These are phyloP conservation scores for western clawed frog (Xenopus tropicalis) DNA, from an alignment of 2,113 vertebrate genomes.

Conservation along the genomic window DNA sequence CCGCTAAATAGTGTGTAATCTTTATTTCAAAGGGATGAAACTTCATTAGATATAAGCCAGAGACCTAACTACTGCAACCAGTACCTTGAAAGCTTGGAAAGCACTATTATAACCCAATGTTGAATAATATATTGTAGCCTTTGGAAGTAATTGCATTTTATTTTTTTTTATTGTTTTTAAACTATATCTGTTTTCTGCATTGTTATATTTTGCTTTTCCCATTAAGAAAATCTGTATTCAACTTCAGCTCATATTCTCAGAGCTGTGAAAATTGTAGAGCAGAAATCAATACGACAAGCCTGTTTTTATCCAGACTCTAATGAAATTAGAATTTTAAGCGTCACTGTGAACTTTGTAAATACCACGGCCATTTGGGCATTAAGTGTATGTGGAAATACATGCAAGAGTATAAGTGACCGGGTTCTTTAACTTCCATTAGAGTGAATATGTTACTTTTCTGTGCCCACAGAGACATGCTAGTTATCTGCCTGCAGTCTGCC, in stretches of 20 bases:
- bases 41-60: not conserved
- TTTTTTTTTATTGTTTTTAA: no score
- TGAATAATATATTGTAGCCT: not conserved
- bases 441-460: no score
- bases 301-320: no score
- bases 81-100: no score
- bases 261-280: conserved; percentile 32
- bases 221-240: conserved; percentile 17
- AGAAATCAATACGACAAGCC: conserved; percentile 17
- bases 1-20: conserved; percentile 12
- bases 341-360: not conserved
- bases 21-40: conserved; percentile 13
- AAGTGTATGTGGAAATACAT: no score
- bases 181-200: not conserved
- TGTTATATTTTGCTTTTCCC: not conserved
- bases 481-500: no score
- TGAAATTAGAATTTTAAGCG: no score
- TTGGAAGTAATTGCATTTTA: not conserved
- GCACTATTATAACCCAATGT: no score
- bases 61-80: not conserved
- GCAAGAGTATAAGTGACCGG: no score
- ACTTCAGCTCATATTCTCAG: conserved; percentile 8
- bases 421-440: no score
- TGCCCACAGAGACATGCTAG: no score
- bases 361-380: not conserved